Conservation (phyloP, 2,113 vertebrate genomes). For the Hydrolagus affinis region DNA sequence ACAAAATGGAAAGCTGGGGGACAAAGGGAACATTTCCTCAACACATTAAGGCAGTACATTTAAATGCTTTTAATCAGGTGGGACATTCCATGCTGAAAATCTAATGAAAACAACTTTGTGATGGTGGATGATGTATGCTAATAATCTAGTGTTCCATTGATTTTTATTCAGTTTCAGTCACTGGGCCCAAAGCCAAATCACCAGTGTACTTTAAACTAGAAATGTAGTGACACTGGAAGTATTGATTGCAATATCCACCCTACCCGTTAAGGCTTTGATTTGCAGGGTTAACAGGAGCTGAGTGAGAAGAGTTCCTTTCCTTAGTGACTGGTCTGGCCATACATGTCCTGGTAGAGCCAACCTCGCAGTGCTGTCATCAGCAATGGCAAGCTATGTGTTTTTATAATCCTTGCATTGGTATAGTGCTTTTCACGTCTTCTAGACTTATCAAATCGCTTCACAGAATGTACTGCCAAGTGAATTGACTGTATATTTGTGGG, state of each 20-base stretch:
- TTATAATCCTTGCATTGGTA: no score
- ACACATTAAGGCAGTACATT: background rate
- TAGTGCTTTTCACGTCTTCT: no score
- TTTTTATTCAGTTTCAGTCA: background rate
- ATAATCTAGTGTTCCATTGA: background rate
- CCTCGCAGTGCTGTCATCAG: no score
- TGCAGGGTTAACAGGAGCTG: no score
- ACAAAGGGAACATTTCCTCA: background rate
- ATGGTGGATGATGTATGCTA: background rate
- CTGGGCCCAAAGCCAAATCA: background rate
- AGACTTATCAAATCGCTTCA: no score
- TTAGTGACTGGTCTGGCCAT: no score
- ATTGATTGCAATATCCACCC: background rate
- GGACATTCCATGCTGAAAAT: background rate
- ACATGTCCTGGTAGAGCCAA: no score
- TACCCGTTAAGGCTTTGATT: background rate
- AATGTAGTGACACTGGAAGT: background rate
- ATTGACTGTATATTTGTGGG: no score
- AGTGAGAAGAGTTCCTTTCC: no score
- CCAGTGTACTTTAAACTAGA: background rate
- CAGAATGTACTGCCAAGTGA: no score
- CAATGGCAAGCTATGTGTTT: no score
- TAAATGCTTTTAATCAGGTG: background rate
- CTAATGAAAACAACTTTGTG: background rate
- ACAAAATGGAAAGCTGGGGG: background rate